Evolutionary conservation across 2,888 invertebrate genomes (phyloP).

Genomic region (Melinaea menophilus): DNA sequence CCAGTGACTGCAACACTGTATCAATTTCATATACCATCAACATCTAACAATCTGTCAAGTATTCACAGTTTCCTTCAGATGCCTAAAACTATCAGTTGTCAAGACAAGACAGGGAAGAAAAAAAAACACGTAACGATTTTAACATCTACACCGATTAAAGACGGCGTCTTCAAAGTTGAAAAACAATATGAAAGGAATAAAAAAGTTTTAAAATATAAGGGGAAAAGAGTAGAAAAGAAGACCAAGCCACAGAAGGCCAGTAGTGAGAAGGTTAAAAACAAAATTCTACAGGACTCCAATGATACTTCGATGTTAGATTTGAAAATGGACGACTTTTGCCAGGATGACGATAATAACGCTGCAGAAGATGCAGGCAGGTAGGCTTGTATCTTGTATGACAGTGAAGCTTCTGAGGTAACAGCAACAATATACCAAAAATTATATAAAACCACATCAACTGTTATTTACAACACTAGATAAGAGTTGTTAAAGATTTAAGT

Average conservation of each 20-base stretch:
- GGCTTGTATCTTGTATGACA: no score
- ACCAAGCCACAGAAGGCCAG: slow-evolving; percentile 26
- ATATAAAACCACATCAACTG: no score
- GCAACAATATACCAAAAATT: no score
- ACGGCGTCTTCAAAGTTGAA: slow-evolving; percentile 22
- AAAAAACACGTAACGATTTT: slow-evolving; percentile 33
- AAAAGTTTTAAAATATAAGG: slow-evolving; percentile 27
- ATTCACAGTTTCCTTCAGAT: slow-evolving; percentile 31
- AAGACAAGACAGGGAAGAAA: slow-evolving; percentile 23
- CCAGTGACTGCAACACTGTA: slow-evolving; percentile 9
- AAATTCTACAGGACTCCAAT: slow-evolving; percentile 31
- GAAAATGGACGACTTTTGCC: no score
- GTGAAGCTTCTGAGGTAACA: no score
- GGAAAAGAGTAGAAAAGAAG: slow-evolving; percentile 28
- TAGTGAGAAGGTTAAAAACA: slow-evolving; percentile 30
- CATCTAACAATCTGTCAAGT: slow-evolving; percentile 12
- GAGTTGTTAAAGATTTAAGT: no score
- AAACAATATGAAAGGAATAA: slow-evolving; percentile 30
- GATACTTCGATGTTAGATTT: no score
- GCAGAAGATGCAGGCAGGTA: no score
- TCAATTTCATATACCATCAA: slow-evolving; percentile 5
- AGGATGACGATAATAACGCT: no score
- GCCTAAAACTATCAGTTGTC: slow-evolving; percentile 18
- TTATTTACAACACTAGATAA: no score
- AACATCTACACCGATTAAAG: slow-evolving; percentile 31